Evolutionary conservation across 2,797 vertebrate species (phyloP), one percentile per base, ranked within the genome.

Genomic region (Urophycis tenuis): DNA sequence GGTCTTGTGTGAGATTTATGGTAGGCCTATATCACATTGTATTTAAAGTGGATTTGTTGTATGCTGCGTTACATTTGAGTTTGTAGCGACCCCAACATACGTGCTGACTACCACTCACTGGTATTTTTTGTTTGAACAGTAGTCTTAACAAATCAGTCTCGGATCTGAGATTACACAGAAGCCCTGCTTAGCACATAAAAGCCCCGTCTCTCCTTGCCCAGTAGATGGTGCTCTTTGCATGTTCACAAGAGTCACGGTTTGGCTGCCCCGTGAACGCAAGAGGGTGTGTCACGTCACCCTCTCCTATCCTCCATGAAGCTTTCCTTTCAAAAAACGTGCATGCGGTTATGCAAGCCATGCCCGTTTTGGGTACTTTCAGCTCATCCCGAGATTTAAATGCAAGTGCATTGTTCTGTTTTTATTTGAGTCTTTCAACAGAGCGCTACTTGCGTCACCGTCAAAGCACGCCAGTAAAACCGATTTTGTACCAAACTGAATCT

Each of bases 141-240:
- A 25, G 60, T 67, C 22, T 60, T 6, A 60, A 60, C 22, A 25
- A 60, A 60, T 60, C 60, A 67, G 60, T 29, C 60, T 29, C 14
- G 25, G 60, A 29, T 29, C n/a, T 3, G 60, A 67, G n/a, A 17
- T 29, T 29, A 29, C 30, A 45, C 29, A 33, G 34, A 81, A 81
- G n/a, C n/a, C n/a, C n/a, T n/a, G n/a, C n/a, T n/a, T n/a, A n/a
- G n/a, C 30, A 45, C 29, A 33, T 39, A 81, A 81, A 41, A 74
- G 41, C 71, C 74, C 5, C 35, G 78, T 17, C 33, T 74, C 7
- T 32, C 0, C 75, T 33, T 67, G 73, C 76, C 90, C 92, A 93
- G 84, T 74, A 92, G 92, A 74, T 91, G 92, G 92, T 5, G 85
- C 64, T 86, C 80, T 90, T 76, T 75, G 14, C 77, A 82, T 79